Evolutionary conservation across 2,113 vertebrate genomes (phyloP).

Genomic region (Ciconia stormi): DNA sequence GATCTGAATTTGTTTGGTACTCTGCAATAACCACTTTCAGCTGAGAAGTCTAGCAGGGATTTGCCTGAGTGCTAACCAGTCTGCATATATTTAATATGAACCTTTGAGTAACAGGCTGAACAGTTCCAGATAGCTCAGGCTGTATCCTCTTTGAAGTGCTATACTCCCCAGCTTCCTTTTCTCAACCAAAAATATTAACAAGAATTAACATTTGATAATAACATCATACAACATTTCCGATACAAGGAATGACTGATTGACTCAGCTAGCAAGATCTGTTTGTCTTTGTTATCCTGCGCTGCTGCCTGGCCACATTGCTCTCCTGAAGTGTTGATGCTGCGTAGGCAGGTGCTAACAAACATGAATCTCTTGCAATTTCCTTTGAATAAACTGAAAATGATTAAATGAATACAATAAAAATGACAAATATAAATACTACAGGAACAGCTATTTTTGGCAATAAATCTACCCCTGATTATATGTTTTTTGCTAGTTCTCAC

Average conservation of each 20-base stretch:
- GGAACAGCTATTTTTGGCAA: neutral
- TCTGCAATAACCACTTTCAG: neutral
- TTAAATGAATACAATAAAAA: conserved; percentile 1
- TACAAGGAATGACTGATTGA: neutral
- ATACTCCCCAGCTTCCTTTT: neutral
- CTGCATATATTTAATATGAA: neutral
- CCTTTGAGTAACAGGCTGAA: neutral
- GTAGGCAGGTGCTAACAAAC: conserved; percentile 37
- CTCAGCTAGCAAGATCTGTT: neutral
- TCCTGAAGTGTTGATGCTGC: neutral
- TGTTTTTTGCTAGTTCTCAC: neutral
- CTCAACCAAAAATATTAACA: neutral
- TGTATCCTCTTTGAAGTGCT: neutral
- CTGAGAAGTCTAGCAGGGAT: neutral
- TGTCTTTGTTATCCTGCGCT: neutral
- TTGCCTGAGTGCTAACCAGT: neutral
- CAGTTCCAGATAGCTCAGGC: neutral
- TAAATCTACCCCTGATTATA: neutral
- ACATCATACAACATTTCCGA: neutral
- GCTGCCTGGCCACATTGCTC: neutral
- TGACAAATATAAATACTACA: neutral
- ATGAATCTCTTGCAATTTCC: neutral
- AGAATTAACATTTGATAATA: neutral
- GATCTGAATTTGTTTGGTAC: neutral
- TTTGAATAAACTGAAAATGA: neutral